Evolutionary conservation across 2,888 invertebrate species (phyloP).

Genomic region (Drosophila meridiana): DNA sequence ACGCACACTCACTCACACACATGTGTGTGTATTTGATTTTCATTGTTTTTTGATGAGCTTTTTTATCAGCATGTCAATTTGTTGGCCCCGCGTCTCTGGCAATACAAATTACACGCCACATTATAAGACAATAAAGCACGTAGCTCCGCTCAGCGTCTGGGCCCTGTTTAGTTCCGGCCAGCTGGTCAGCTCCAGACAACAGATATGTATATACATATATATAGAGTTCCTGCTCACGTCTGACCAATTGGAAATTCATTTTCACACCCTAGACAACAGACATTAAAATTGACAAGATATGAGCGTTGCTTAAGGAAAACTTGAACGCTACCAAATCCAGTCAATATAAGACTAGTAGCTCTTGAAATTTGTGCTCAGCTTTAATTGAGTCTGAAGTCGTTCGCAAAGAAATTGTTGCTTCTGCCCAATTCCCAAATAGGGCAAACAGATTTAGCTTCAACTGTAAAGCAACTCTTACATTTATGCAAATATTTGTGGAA

Average conservation of each 20-base stretch:
- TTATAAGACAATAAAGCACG: slow-evolving; percentile 74
- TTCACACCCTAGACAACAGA: slow-evolving; percentile 56
- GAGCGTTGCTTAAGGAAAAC: slow-evolving; percentile 15
- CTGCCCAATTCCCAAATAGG: neutral
- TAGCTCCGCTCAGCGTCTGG: slow-evolving; percentile 53
- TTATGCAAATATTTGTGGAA: neutral
- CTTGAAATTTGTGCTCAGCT: neutral
- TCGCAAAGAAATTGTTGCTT: neutral
- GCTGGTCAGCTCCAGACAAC: slow-evolving; percentile 35
- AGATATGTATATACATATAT: neutral
- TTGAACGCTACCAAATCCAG: neutral
- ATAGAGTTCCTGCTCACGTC: slow-evolving; percentile 41
- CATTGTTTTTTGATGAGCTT: slow-evolving; percentile 35
- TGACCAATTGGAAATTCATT: slow-evolving; percentile 60
- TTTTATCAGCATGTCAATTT: slow-evolving; percentile 73
- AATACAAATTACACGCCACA: slow-evolving; percentile 63
- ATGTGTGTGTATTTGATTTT: slow-evolving; percentile 1
- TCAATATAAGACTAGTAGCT: neutral
- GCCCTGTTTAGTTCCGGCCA: slow-evolving; percentile 48
- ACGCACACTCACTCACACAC: neutral
- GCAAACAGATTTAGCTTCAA: neutral
- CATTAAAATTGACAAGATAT: slow-evolving; percentile 57
- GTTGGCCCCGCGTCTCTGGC: slow-evolving; percentile 17
- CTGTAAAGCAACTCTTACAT: neutral
- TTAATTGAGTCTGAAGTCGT: neutral